These are phyloP conservation scores for Phoxinus phoxinus DNA, from an alignment of 2,113 vertebrate species.

Conservation along the genomic window DNA sequence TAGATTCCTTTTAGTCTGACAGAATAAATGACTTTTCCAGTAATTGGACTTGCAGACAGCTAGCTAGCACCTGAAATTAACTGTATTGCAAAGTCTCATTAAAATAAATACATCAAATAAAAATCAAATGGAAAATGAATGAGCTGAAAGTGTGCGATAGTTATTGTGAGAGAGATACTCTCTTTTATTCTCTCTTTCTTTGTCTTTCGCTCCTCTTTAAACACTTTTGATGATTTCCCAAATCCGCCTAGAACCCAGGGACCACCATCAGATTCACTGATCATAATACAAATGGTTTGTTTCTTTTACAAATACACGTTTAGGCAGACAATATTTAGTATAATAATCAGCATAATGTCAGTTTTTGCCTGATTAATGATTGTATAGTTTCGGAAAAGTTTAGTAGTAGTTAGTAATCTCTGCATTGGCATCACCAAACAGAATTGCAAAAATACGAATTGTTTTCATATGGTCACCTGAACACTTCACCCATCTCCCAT, in stretches of 20 bases:
- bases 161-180: constrained; percentile 54
- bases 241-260: background rate
- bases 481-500: background rate
- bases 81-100: constrained; percentile 75
- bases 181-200: constrained; percentile 28
- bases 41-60: constrained; percentile 73
- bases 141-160: constrained; percentile 64
- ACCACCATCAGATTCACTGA: background rate
- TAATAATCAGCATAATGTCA: too few relatives aligned
- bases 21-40: constrained; percentile 72
- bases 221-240: background rate
- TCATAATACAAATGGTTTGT: background rate
- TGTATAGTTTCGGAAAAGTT: background rate
- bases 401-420: too few relatives aligned
- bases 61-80: constrained; percentile 69
- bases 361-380: background rate
- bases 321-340: background rate
- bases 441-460: too few relatives aligned
- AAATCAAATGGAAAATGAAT: constrained; percentile 69
- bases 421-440: too few relatives aligned
- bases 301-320: background rate
- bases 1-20: constrained; percentile 68
- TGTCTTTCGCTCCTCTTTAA: constrained; percentile 12
- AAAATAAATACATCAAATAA: constrained; percentile 76
- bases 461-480: background rate